Evolutionary conservation across 1,140 invertebrate genomes (phyloP).

Genomic region (Leptestheria dahalacensis): DNA sequence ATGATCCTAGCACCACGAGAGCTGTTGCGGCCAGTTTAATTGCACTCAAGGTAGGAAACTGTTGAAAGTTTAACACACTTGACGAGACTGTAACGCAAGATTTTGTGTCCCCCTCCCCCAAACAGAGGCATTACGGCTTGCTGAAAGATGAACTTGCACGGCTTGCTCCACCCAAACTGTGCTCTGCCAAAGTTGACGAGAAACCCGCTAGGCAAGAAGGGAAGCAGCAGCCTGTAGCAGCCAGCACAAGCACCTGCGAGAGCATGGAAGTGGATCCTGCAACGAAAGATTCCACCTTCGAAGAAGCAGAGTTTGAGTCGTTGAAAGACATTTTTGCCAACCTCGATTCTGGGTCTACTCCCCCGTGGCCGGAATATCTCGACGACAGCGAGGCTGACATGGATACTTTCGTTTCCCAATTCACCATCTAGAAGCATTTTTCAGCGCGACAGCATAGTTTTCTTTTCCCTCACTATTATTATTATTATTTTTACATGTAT

Average conservation of each 20-base stretch:
- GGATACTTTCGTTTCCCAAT: conserved; percentile 9
- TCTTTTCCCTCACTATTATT: not conserved
- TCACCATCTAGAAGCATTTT: not conserved
- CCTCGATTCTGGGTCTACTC: not conserved
- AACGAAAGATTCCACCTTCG: not conserved
- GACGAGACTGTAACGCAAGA: too few relatives aligned
- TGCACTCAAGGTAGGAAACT: conserved; percentile 63
- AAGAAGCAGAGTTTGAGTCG: not conserved
- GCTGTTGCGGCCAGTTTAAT: conserved; percentile 57
- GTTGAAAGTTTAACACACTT: too few relatives aligned
- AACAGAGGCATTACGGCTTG: conserved; percentile 59
- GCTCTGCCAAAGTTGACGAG: not conserved
- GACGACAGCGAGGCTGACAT: conserved; percentile 11
- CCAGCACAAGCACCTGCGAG: not conserved
- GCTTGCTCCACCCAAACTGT: conserved; percentile 44
- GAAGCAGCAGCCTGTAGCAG: not conserved
- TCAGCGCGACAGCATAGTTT: not conserved
- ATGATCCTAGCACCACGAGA: conserved; percentile 50
- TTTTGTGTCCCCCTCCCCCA: not conserved
- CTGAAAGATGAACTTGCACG: conserved; percentile 62
- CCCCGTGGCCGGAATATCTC: conserved; percentile 3
- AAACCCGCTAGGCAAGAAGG: not conserved
- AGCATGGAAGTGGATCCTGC: not conserved
- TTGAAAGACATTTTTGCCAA: conserved; percentile 9
- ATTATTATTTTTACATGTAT: too few relatives aligned